Evolutionary conservation across 2,113 vertebrate genomes (phyloP), one percentile per base, ranked within the genome.

Genomic region (Nothobranchius kuhntae): DNA sequence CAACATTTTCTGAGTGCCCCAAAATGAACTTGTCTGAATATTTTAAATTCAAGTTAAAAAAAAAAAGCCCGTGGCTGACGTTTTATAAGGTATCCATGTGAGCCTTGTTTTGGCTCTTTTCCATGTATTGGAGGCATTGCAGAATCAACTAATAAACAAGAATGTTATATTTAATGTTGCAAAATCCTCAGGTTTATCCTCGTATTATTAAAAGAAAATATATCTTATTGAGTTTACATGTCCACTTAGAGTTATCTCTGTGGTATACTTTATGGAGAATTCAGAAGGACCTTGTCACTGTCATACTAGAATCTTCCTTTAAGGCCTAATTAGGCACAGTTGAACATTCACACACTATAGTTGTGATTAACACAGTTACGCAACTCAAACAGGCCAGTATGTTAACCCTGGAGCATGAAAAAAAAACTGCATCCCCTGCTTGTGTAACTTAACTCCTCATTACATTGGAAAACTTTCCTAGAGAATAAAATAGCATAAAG

Each of bases 251-350:
- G 42, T 14, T 40, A 13, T 62, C 13, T 35, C 5, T 56, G 17
- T 30, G 13, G 14, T 45, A 13, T 11, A 14, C 50, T 65, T 54
- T 14, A 26, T 64, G 14, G 8, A 61, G 52, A 24, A 53, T 12
- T 11, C 6, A 64, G 14, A 68, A 62, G 47, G 45, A 50, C 48
- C 59, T 55, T 38, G 38, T 58, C 45, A 13, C 26, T 45, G 51
- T 61, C 50, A 56, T 52, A 46, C 50, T 21, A 30, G 14, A 68
- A 45, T 54, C 63, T 75, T 48, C 53, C 79, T 78, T 66, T 12
- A 74, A 78, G 79, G 72, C 54, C 77, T 69, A 81, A 79, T 88
- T 79, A 75, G 53, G 13, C 17, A 51, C 14, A 50, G 61, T 54
- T 56, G 68, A 8, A 69, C 53, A 61, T 58, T 24, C 45, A 78